These are phyloP conservation scores for Tridacna gigas DNA, from an alignment of 2,888 invertebrate species.

Conservation along the genomic window DNA sequence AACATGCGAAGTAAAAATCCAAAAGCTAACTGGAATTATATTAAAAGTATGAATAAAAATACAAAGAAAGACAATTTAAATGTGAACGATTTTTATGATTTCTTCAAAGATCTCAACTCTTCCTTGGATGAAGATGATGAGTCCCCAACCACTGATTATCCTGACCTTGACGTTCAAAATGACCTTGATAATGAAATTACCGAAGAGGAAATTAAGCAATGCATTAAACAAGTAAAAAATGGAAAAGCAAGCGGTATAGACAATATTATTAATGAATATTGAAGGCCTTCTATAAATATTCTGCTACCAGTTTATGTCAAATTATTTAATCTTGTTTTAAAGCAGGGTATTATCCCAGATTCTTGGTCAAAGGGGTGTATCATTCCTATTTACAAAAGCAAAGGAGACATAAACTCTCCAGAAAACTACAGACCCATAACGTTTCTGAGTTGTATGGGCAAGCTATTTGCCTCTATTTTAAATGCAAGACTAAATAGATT, in stretches of 20 bases:
- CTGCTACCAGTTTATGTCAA: conserved; percentile 21
- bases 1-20: too few relatives aligned
- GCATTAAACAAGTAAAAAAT: conserved; percentile 16
- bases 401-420: conserved; percentile 13
- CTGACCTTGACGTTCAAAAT: too few relatives aligned
- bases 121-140: too few relatives aligned
- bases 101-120: too few relatives aligned
- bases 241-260: conserved; percentile 28
- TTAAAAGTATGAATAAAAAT: too few relatives aligned
- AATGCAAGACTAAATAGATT: conserved; percentile 21
- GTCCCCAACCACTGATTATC: too few relatives aligned
- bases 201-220: conserved; percentile 9
- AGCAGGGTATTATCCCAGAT: conserved; percentile 25
- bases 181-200: background rate
- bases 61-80: too few relatives aligned
- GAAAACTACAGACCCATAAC: conserved; percentile 39
- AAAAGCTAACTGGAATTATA: too few relatives aligned
- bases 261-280: conserved; percentile 33
- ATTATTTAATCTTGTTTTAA: conserved; percentile 29
- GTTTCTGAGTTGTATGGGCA: conserved; percentile 30
- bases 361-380: conserved; percentile 36
- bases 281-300: conserved; percentile 13
- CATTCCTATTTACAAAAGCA: conserved; percentile 35
- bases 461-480: conserved; percentile 38
- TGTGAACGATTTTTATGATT: too few relatives aligned